Evolutionary conservation across 2,113 vertebrate species (phyloP).

Genomic region (Phalacrocorax carbo): DNA sequence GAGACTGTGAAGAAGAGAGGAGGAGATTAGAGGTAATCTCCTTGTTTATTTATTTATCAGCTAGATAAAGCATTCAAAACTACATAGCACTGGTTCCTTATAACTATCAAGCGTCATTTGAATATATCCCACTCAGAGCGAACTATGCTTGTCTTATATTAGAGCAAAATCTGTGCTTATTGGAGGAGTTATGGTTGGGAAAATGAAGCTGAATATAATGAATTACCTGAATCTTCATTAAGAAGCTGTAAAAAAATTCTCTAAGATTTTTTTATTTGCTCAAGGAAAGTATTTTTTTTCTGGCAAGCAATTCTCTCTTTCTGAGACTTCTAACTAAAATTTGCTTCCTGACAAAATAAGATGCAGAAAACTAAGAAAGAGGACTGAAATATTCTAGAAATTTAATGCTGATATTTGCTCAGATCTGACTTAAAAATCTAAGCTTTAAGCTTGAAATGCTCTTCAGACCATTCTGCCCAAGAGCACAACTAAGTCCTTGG

Average conservation of each 20-base stretch:
- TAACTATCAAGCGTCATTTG: neutral
- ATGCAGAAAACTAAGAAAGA: neutral
- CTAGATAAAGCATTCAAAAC: neutral
- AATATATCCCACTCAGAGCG: neutral
- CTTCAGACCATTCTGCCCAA: neutral
- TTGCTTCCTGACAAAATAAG: neutral
- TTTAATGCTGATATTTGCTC: neutral
- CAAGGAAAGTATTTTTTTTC: neutral
- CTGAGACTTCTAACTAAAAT: neutral
- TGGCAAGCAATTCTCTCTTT: neutral
- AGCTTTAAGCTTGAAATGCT: neutral
- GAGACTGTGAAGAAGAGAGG: constrained; percentile 64
- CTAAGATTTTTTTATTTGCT: neutral
- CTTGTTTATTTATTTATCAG: neutral
- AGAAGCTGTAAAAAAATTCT: neutral
- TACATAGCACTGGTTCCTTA: neutral
- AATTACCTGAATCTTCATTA: neutral
- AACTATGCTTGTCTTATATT: neutral
- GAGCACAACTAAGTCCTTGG: neutral
- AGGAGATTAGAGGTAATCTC: neutral
- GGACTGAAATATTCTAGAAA: neutral
- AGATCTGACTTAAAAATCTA: neutral
- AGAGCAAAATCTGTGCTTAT: neutral
- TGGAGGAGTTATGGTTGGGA: neutral
- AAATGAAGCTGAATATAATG: neutral